Conservation (phyloP, 2,797 vertebrate species). For the Cyclura pinguis region DNA sequence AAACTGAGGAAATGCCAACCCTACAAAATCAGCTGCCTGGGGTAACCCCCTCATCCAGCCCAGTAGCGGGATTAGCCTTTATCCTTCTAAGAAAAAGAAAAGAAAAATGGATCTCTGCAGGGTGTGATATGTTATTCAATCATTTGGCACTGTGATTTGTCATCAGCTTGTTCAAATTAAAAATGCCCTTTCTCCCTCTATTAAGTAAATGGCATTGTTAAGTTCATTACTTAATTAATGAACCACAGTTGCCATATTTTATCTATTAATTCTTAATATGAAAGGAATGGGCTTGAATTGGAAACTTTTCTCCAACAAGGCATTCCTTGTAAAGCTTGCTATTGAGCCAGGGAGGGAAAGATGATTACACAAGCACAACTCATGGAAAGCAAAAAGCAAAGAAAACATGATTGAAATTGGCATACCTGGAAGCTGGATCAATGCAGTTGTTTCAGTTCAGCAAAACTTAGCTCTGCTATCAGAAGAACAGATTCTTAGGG, state of each 20-base stretch:
- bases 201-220: conserved; percentile 20
- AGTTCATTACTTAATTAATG: conserved; percentile 19
- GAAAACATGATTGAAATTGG: neutral
- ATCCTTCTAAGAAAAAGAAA: neutral
- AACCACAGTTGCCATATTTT: conserved; percentile 24
- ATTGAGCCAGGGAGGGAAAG: conserved; percentile 2
- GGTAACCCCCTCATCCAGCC: neutral
- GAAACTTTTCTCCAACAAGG: neutral
- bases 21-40: neutral
- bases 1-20: no score
- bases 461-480: neutral
- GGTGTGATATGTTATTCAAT: conserved; percentile 27
- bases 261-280: conserved; percentile 8
- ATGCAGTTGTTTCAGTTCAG: neutral
- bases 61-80: neutral
- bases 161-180: conserved; percentile 31
- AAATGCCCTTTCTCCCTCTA: conserved; percentile 9
- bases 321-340: conserved; percentile 22
- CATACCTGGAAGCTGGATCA: neutral
- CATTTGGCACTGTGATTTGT: conserved; percentile 28
- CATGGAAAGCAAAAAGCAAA: neutral
- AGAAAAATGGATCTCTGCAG: neutral
- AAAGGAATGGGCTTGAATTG: conserved; percentile 37
- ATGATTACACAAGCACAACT: conserved; percentile 8
- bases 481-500: neutral